phyloP scores from a whole-genome alignment of 37 sponge, comb jelly and placozoan species.

The Halisarca cf. caerulea region DNA sequence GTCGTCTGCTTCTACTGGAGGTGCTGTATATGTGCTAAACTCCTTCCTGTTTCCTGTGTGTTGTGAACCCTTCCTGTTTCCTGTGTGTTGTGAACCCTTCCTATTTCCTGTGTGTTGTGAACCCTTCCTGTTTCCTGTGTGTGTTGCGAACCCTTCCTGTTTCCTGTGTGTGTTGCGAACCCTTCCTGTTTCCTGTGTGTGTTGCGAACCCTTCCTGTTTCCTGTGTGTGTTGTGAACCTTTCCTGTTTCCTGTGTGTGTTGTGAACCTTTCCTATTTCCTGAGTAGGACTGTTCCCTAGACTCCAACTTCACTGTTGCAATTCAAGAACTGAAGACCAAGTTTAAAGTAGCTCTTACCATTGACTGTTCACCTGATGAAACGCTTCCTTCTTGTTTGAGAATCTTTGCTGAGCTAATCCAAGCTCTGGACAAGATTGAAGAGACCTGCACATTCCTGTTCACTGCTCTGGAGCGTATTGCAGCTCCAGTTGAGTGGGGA shows the following conservation, averaged over 20 bases:
- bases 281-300: constrained; percentile 7
- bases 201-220: no score
- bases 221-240: constrained; percentile 12
- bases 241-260: constrained; percentile 17
- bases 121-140: neutral
- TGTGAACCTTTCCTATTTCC: neutral
- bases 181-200: no score
- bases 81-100: neutral
- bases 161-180: no score
- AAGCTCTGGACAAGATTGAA: constrained; percentile 18
- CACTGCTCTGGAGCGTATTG: constrained; percentile 51
- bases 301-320: neutral
- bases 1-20: neutral
- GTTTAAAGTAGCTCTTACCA: neutral
- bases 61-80: constrained; percentile 15
- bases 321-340: constrained; percentile 15
- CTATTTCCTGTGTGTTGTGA: neutral
- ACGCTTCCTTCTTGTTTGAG: neutral
- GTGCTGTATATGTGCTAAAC: constrained; percentile 20
- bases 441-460: neutral
- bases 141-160: no score
- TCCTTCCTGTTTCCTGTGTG: neutral
- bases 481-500: constrained; percentile 57
- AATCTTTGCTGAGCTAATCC: constrained; percentile 2
- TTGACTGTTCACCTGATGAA: neutral